Evolutionary conservation across 2,797 vertebrate genomes (phyloP), one percentile per base, ranked within the genome.

Genomic region (Podargus strigoides): DNA sequence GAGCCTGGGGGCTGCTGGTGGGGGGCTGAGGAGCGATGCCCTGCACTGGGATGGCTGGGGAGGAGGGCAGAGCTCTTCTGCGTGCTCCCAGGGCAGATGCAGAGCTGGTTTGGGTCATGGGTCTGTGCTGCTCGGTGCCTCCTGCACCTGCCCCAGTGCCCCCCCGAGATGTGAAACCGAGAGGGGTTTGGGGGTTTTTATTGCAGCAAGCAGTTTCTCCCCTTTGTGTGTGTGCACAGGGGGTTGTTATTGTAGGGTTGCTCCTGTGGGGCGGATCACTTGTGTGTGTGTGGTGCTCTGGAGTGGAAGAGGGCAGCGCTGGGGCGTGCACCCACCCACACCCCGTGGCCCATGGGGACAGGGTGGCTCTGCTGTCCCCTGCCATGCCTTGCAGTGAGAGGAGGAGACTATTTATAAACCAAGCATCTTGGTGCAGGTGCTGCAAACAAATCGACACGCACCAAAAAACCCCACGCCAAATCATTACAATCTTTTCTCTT

Each of bases 81-180:
- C n/a, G n/a, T n/a, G n/a, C n/a, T n/a, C n/a, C 22, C 87, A 95
- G 42, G 42, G 17, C 17, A 6, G 42, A 4, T 1, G 1, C 2
- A 9, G 32, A 58, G 58, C 34, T 3, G 75, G 0, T 75, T 4
- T 36, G 37, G 41, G 30, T 18, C 1, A 0, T 0, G 3, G 46
- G 0, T 41, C 44, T 0, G 3, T 63, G 74, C 36, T 39, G 50
- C 55, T 37, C 1, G 5, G 28, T 24, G 73, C 42, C 39, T 20
- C 36, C 44, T 68, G 76, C 55, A 9, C 49, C 75, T 47, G 63
- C 52, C 9, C 30, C 0, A 5, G 10, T 26, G 32, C 17, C 36
- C 32, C 32, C 24, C 39, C 0, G 0, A 20, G 44, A 12, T 4
- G 3, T 1, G 21, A 27, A 12, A 7, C 28, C 0, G 2, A 5